Base-by-base conservation (phyloP, 2,113 vertebrate genomes). In the Nerophis ophidion region DNA sequence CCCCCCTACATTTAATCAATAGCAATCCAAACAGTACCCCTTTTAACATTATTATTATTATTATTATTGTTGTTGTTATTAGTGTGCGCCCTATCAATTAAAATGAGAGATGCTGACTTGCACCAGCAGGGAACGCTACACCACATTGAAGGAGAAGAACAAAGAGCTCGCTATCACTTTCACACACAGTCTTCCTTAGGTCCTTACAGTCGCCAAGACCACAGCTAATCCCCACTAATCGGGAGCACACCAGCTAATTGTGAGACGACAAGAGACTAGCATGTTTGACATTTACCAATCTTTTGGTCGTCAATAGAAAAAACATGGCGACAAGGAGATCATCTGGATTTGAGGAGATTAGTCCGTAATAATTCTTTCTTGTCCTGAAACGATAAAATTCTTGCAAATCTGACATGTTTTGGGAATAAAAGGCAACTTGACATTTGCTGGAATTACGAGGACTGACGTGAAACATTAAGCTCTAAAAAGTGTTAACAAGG, bases 331-430 rank as follows among this genome's bases (percentile, higher is more conserved):
- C 71, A 62, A 76, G 68, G 50, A 77, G 70, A 83, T 85, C 72
- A 84, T 81, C 79, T 77, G 79, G 70, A 56, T 70, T 84, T 70
- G 70, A 83, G 76, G 66, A 84, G 82, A 81, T 85, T 81, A 86
- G 68, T 61, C 12, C 42, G 49, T 73, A 72, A 67, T 75, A 75
- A 77, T 74, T 76, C 71, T 77, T 47, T 52, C 54, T 61, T 62
- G 64, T 74, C 70, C 57, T 46, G 71, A 61, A 65, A 65, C 65
- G 72, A 81, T 68, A 72, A 81, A 73, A 65, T 1, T 47, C 12
- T 59, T 35, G 0, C 44, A 59, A 65, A 70, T 61, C 69, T 48
- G 55, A 65, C 34, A 47, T 71, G 60, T 75, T 63, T 38, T 13
- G 55, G 34, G 57, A 60, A 63, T 61, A 57, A n/a, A n/a, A 16